A percentile compares a stretch with the other conserved stretches of the same genome.
Evolutionary conservation across 2,113 vertebrate species (phyloP).

Genomic region (Apodemus speciosus): DNA sequence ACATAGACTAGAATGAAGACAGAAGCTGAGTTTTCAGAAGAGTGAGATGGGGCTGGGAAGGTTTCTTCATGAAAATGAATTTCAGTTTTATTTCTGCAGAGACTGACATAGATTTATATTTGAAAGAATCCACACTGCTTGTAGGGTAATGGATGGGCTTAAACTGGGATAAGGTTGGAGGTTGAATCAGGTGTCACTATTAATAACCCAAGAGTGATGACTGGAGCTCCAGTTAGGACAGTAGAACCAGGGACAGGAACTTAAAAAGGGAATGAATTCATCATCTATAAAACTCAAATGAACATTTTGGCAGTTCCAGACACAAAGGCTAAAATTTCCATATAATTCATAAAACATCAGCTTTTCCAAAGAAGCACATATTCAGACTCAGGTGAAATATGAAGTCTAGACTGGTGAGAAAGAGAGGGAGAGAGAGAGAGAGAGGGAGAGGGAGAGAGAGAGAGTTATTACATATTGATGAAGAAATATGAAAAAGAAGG

Average conservation of each 20-base stretch:
- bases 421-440: too few species aligned
- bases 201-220: conserved; percentile 3
- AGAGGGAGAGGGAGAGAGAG: neutral
- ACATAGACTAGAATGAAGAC: neutral
- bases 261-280: neutral
- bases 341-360: neutral
- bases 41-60: too few species aligned
- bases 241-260: neutral
- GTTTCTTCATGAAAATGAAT: neutral
- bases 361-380: neutral
- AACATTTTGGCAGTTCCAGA: conserved; percentile 1
- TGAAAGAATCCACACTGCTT: neutral
- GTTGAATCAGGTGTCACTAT: neutral
- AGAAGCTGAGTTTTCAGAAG: neutral
- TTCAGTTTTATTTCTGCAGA: conserved; percentile 19
- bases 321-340: neutral
- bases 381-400: neutral
- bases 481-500: neutral
- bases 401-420: neutral
- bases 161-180: neutral
- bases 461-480: neutral
- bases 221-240: neutral
- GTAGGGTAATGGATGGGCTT: neutral
- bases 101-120: neutral
- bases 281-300: neutral